phyloP scores from a whole-genome alignment of 2,888 invertebrate species.

The Tenodera sinensis region DNA sequence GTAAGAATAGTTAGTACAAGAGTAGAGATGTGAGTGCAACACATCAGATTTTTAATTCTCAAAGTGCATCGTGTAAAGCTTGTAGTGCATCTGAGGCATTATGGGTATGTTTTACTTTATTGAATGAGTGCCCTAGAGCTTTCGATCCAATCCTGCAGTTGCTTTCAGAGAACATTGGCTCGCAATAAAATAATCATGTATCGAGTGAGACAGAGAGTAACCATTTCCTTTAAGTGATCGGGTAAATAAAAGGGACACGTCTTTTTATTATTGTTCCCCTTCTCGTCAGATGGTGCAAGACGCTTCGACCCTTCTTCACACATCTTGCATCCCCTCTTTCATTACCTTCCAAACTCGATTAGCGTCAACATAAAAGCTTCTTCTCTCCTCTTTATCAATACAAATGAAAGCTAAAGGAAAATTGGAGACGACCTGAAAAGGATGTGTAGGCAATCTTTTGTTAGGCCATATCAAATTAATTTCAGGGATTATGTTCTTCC shows the following conservation, averaged over 20 bases:
- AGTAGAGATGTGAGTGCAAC: too few relatives aligned
- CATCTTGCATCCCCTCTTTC: not conserved
- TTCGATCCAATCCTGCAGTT: too few relatives aligned
- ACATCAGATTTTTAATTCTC: too few relatives aligned
- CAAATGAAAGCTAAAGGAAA: not conserved
- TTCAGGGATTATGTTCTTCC: not conserved
- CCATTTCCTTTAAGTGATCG: slow-evolving; percentile 13
- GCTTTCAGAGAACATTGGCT: too few relatives aligned
- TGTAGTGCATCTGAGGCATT: too few relatives aligned
- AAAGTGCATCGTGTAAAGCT: too few relatives aligned
- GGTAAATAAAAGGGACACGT: slow-evolving; percentile 11
- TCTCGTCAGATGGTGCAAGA: not conserved
- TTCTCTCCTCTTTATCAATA: not conserved
- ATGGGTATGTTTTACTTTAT: too few relatives aligned
- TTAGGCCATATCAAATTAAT: not conserved
- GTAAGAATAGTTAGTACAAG: too few relatives aligned
- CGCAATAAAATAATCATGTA: not conserved
- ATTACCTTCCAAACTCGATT: slow-evolving; percentile 10
- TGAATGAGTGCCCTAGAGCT: too few relatives aligned
- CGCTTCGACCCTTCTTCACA: not conserved
- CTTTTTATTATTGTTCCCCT: not conserved
- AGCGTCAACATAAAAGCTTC: slow-evolving; percentile 10
- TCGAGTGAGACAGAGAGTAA: not conserved
- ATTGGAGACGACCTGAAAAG: not conserved
- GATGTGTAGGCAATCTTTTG: not conserved